These are phyloP conservation scores for Eupsittula cactorum DNA, from an alignment of 2,113 vertebrate species.

Conservation along the genomic window DNA sequence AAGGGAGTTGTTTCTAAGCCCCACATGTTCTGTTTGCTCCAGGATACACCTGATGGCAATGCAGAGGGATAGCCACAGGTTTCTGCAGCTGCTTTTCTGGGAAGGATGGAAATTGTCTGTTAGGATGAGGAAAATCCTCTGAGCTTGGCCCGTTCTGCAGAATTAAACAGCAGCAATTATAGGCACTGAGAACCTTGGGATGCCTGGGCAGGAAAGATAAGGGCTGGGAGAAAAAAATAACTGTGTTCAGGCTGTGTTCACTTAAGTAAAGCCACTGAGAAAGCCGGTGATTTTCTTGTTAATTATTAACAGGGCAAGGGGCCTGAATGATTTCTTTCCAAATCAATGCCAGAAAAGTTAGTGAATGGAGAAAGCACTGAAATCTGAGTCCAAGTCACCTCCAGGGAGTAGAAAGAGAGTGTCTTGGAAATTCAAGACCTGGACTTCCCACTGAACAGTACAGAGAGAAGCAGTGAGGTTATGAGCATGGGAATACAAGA, in stretches of 20 bases:
- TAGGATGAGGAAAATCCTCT: constrained; percentile 19
- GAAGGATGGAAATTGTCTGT: constrained; percentile 54
- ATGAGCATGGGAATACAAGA: background rate
- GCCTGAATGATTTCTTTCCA: constrained; percentile 7
- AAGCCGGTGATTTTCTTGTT: background rate
- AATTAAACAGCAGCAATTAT: constrained; percentile 18
- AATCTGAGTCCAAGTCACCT: background rate
- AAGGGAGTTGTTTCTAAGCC: background rate
- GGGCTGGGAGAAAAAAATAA: background rate
- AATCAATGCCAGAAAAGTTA: background rate
- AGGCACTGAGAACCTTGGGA: background rate
- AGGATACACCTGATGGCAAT: constrained; percentile 23
- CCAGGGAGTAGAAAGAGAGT: background rate
- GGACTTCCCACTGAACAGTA: background rate
- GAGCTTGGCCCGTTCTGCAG: background rate
- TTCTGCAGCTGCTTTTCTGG: constrained; percentile 48
- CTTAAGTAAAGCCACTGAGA: background rate
- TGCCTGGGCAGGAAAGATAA: constrained; percentile 42
- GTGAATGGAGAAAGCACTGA: background rate
- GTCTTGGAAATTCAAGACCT: background rate
- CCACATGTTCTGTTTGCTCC: background rate
- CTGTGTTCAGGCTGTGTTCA: background rate
- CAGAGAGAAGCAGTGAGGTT: background rate
- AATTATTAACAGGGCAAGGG: constrained; percentile 27
- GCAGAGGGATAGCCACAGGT: constrained; percentile 44